phyloP scores from a whole-genome alignment of 1,140 invertebrate species.

The Chionoecetes opilio region DNA sequence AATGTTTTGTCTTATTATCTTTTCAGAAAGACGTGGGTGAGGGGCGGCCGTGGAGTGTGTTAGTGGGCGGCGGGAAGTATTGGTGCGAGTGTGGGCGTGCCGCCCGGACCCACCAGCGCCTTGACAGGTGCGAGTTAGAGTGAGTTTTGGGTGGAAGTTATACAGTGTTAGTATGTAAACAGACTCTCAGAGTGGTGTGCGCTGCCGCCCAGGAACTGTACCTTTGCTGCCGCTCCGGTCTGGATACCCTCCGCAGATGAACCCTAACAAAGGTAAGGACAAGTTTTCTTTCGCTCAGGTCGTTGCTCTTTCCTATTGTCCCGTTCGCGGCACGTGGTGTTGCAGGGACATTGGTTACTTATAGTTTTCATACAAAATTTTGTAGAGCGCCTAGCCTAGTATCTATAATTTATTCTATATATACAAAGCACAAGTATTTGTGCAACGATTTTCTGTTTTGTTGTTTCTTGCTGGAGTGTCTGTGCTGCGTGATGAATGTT shows the following conservation, averaged over 20 bases:
- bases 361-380: too few species aligned
- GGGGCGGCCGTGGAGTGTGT: conserved; percentile 58
- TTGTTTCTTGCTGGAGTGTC: too few species aligned
- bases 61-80: conserved; percentile 54
- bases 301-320: neutral
- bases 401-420: too few species aligned
- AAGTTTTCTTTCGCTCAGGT: neutral
- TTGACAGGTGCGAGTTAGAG: conserved; percentile 41
- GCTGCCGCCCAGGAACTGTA: neutral
- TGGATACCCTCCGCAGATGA: conserved; percentile 37
- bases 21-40: conserved; percentile 58
- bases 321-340: neutral
- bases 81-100: conserved; percentile 56
- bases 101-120: neutral
- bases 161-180: conserved; percentile 61
- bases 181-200: conserved; percentile 34
- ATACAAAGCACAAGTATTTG: too few species aligned
- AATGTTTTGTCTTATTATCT: neutral
- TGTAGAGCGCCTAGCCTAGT: too few species aligned
- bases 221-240: neutral
- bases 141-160: conserved; percentile 39
- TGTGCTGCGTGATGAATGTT: too few species aligned
- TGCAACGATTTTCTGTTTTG: too few species aligned
- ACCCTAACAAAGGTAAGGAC: conserved; percentile 66
- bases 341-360: too few species aligned